Conservation (phyloP, 2,797 vertebrate species). For the Malacoctenus gilli region DNA sequence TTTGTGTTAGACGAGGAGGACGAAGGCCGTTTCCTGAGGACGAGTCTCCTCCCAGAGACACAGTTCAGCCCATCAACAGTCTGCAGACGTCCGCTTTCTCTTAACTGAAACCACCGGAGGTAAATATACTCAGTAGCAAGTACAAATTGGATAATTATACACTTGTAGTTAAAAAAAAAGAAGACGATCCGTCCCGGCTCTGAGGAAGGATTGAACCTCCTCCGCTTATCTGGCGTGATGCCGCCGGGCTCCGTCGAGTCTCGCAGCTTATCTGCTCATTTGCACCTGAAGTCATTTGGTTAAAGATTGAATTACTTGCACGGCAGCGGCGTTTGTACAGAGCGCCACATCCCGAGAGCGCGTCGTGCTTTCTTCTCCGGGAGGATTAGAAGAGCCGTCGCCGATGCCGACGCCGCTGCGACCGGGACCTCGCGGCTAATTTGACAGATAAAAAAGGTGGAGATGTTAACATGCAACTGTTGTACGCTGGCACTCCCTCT, state of each 20-base stretch:
- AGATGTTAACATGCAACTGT: constrained; percentile 30
- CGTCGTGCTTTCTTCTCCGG: constrained; percentile 6
- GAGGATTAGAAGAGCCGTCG: no score
- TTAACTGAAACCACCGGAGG: constrained; percentile 4
- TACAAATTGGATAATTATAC: constrained; percentile 24
- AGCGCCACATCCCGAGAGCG: constrained; percentile 6
- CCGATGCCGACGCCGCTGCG: no score
- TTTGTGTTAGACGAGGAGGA: no score
- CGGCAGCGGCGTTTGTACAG: constrained; percentile 17
- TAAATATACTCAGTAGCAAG: constrained; percentile 13
- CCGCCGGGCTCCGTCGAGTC: not conserved
- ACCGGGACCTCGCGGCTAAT: constrained; percentile 17
- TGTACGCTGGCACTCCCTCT: not conserved
- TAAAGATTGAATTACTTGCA: constrained; percentile 32
- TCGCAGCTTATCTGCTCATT: constrained; percentile 25
- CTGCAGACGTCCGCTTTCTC: no score
- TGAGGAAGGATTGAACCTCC: constrained; percentile 25
- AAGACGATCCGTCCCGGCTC: constrained; percentile 6
- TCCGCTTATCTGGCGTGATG: constrained; percentile 29
- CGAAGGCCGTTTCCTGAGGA: no score
- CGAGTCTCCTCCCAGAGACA: no score
- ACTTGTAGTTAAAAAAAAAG: constrained; percentile 13
- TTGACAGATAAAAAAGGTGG: constrained; percentile 37
- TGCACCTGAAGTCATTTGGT: constrained; percentile 26
- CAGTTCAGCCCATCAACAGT: no score